A percentile compares a stretch with the other conserved stretches of the same genome.
phyloP scores from a whole-genome alignment of 1,140 invertebrate species.

The Homarus americanus region DNA sequence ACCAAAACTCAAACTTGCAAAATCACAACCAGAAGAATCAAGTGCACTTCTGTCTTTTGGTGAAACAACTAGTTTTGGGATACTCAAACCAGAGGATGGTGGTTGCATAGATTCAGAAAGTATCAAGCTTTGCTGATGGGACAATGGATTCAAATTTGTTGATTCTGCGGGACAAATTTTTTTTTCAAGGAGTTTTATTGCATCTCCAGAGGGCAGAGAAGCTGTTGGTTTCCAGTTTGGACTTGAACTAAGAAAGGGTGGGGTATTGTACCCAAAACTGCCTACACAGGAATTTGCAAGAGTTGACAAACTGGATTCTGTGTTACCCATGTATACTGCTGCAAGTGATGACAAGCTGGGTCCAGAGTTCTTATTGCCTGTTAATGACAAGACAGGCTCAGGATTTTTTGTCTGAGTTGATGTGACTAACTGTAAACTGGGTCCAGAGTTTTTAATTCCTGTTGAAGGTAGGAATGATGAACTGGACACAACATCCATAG shows the following conservation, averaged over 20 bases:
- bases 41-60: not conserved
- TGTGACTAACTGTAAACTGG: not conserved
- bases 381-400: not conserved
- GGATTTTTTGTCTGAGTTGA: not conserved
- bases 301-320: not conserved
- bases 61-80: not conserved
- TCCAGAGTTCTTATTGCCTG: constrained; percentile 6
- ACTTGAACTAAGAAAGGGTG: not conserved
- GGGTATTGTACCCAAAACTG: not conserved
- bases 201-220: not conserved
- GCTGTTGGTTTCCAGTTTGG: not conserved
- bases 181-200: no score
- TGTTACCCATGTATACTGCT: not conserved
- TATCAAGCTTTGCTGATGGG: no score
- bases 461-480: not conserved
- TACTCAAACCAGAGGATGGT: no score
- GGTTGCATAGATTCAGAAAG: no score
- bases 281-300: not conserved
- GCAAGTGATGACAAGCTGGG: constrained; percentile 23
- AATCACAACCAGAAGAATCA: no score
- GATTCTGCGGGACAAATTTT: no score
- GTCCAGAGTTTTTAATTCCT: not conserved
- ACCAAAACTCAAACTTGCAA: no score
- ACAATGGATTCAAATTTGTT: no score
- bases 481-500: not conserved